Conservation (phyloP, 2,888 invertebrate species). For the Panopea generosa region DNA sequence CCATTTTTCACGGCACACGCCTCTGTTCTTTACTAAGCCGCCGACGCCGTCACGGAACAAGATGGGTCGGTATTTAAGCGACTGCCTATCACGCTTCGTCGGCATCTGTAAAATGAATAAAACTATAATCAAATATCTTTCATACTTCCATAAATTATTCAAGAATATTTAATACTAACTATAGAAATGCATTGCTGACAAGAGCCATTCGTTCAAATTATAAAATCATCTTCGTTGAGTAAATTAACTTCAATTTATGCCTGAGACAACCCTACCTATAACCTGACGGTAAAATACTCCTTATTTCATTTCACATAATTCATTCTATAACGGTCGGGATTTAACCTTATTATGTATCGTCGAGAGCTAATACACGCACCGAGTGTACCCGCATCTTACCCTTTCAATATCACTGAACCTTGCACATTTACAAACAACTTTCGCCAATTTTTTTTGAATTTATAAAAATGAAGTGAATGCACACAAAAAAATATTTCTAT, state of each 20-base stretch:
- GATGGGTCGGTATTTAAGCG: no score
- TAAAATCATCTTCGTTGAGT: conserved; percentile 17
- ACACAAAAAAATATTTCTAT: conserved; percentile 23
- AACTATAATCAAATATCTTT: neutral
- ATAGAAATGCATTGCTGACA: conserved; percentile 27
- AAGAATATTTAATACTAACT: conserved; percentile 14
- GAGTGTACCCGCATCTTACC: conserved; percentile 15
- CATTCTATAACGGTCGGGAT: conserved; percentile 4
- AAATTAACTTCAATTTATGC: no score
- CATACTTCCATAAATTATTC: conserved; percentile 44
- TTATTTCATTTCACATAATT: no score
- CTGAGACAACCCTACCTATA: no score
- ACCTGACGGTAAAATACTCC: no score
- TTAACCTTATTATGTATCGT: conserved; percentile 16
- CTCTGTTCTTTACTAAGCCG: no score
- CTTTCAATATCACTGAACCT: conserved; percentile 32
- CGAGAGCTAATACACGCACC: conserved; percentile 15
- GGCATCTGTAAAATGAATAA: no score
- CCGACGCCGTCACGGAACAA: no score
- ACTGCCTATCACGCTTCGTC: no score
- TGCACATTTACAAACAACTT: conserved; percentile 25
- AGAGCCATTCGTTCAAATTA: conserved; percentile 21
- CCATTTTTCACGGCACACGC: no score
- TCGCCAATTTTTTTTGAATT: conserved; percentile 14
- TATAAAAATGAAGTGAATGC: conserved; percentile 19